Conservation (phyloP, 2,113 vertebrate species). For the Peromyscus polionotus region DNA sequence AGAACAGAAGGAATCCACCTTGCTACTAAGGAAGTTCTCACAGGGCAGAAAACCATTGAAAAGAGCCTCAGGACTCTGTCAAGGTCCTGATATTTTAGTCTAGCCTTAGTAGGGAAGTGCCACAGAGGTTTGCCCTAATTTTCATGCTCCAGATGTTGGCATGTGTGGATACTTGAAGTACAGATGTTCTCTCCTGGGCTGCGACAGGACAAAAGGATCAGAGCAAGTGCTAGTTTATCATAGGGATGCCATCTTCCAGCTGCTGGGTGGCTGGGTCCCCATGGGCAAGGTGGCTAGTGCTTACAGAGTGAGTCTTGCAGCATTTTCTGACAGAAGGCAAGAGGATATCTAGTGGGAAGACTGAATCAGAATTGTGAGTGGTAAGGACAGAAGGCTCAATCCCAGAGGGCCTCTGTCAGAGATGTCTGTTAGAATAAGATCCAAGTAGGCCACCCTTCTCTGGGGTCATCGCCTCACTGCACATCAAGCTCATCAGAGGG, state of each 20-base stretch:
- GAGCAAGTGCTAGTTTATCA: rapidly evolving
- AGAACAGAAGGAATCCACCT: background rate
- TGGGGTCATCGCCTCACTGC: background rate
- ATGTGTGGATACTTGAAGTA: rapidly evolving
- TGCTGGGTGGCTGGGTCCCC: background rate
- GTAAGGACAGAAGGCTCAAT: background rate
- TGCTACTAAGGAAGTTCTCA: background rate
- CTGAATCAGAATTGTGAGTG: background rate
- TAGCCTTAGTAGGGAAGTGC: background rate
- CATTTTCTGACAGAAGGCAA: background rate
- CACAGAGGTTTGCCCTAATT: background rate
- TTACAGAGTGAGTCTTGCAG: background rate
- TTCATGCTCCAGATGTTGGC: background rate
- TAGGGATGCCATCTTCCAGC: background rate
- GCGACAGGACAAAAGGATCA: background rate
- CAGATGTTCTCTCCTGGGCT: background rate
- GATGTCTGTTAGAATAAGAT: background rate
- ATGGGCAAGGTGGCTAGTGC: background rate
- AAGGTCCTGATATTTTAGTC: background rate
- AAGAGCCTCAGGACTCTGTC: background rate
- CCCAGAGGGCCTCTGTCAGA: background rate
- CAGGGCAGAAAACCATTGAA: background rate
- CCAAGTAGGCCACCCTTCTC: background rate
- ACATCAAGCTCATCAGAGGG: background rate
- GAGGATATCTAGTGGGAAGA: background rate